Percentiles rank a stretch among this genome's conserved stretches.
Conservation (phyloP, 64 coral and sea anemone genomes). For the Porites australiensis region DNA sequence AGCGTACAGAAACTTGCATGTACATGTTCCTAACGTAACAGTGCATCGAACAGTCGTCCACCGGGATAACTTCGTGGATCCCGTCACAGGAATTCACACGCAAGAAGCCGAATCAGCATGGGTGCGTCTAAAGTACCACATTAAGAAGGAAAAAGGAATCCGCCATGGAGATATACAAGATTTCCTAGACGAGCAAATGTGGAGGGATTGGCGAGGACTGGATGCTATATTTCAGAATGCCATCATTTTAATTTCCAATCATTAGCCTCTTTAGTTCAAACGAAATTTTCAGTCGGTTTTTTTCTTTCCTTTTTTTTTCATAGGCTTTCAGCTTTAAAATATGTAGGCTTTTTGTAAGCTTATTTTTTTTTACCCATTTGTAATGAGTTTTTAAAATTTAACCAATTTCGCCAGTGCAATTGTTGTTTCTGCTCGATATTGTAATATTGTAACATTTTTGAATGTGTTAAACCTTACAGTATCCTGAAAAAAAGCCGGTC, state of each 20-base stretch:
- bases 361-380: background rate
- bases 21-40: constrained; percentile 11
- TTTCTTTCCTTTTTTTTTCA: no score
- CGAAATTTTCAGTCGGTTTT: no score
- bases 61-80: background rate
- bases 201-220: constrained; percentile 25
- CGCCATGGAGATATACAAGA: background rate
- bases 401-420: background rate
- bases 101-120: constrained; percentile 41
- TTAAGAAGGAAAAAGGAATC: constrained; percentile 26
- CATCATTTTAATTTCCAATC: background rate
- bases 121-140: background rate
- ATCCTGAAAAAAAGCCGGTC: constrained; percentile 12
- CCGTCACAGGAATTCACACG: constrained; percentile 23
- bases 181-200: constrained; percentile 47
- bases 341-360: background rate
- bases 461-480: background rate
- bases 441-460: background rate
- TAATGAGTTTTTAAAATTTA: background rate
- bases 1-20: constrained; percentile 1
- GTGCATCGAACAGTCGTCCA: background rate
- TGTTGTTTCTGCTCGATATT: constrained; percentile 9
- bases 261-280: background rate
- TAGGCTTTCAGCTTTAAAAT: no score
- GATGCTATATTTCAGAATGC: background rate